These are phyloP conservation scores for Drosophila eugracilis DNA, from an alignment of 1,140 invertebrate genomes.

Conservation along the genomic window DNA sequence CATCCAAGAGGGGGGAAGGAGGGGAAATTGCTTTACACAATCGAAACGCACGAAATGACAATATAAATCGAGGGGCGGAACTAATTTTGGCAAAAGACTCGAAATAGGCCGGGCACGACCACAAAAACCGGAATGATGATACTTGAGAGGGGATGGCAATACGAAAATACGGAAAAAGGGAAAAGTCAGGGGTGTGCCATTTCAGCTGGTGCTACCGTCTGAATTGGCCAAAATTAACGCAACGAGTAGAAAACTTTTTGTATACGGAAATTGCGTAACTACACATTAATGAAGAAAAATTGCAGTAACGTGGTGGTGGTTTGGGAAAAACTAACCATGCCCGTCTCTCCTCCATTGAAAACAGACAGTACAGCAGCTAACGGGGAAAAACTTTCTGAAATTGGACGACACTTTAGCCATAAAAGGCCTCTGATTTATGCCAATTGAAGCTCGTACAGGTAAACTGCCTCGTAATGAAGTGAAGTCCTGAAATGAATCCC, in stretches of 20 bases:
- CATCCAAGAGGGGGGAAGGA: too few species aligned
- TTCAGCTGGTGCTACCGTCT: conserved; percentile 39
- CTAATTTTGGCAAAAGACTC: conserved; percentile 82
- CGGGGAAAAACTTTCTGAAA: conserved; percentile 57
- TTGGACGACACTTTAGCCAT: conserved; percentile 78
- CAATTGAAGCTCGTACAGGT: conserved; percentile 72
- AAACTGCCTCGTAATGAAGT: conserved; percentile 75
- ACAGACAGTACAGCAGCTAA: not conserved
- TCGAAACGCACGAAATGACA: conserved; percentile 83
- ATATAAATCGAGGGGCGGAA: conserved; percentile 83
- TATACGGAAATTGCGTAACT: conserved; percentile 77
- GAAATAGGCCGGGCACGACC: conserved; percentile 72
- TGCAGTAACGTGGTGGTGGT: conserved; percentile 22
- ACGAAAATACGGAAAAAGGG: not conserved
- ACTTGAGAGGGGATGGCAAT: conserved; percentile 40
- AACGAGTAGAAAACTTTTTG: conserved; percentile 68
- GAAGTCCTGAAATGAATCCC: conserved; percentile 40
- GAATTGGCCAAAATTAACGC: conserved; percentile 82
- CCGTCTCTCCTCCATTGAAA: conserved; percentile 18
- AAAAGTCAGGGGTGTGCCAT: conserved; percentile 23
- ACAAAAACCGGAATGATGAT: conserved; percentile 73
- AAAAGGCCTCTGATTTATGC: conserved; percentile 76
- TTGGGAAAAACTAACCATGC: conserved; percentile 32
- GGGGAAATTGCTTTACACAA: conserved; percentile 79
- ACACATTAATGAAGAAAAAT: conserved; percentile 82